These are phyloP conservation scores for Zaprionus davidi DNA, from an alignment of 1,140 invertebrate genomes.

Conservation along the genomic window DNA sequence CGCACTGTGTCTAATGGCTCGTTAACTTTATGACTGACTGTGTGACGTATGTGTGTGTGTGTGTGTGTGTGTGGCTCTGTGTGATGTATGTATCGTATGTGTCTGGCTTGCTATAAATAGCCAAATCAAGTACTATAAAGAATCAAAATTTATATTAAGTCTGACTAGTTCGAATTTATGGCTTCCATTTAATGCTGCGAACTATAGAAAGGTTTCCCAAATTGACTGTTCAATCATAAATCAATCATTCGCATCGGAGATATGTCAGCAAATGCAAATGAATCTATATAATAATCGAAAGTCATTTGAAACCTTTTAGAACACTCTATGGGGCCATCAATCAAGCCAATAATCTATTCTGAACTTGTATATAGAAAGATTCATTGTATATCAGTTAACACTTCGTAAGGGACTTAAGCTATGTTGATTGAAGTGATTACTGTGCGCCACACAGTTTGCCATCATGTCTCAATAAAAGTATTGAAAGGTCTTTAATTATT, in stretches of 20 bases:
- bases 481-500: too few relatives aligned
- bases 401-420: background rate
- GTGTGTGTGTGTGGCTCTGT: slow-evolving; percentile 30
- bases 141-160: slow-evolving; percentile 9
- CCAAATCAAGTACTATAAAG: slow-evolving; percentile 25
- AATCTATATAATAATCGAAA: slow-evolving; percentile 3
- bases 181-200: background rate
- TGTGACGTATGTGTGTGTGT: slow-evolving; percentile 20
- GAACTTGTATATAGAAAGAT: background rate
- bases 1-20: slow-evolving; percentile 31
- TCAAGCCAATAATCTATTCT: background rate
- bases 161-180: slow-evolving; percentile 3
- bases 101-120: slow-evolving; percentile 60
- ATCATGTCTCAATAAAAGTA: too few relatives aligned
- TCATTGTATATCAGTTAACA: background rate
- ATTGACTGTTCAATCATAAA: background rate
- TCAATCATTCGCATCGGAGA: background rate
- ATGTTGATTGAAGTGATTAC: too few relatives aligned
- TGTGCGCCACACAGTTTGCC: too few relatives aligned
- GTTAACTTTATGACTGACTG: slow-evolving; percentile 54
- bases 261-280: background rate
- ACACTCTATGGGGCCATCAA: background rate
- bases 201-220: slow-evolving; percentile 4
- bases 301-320: background rate
- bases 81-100: slow-evolving; percentile 11